A percentile compares a stretch with the other conserved stretches of the same genome.
Evolutionary conservation across 2,797 vertebrate species (phyloP).

Genomic region (Euthynnus affinis): DNA sequence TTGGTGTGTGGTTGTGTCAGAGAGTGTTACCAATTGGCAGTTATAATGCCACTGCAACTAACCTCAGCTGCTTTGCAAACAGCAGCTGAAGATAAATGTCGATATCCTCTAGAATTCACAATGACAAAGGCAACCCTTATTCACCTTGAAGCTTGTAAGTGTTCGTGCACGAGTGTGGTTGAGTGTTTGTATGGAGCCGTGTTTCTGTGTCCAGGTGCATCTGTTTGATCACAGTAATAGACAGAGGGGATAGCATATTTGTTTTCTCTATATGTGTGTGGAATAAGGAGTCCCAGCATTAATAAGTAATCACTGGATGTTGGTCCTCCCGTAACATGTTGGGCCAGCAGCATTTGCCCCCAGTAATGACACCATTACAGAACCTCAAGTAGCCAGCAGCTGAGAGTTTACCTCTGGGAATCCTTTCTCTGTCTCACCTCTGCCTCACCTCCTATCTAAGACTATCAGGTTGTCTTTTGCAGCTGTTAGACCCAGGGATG

Average conservation of each 20-base stretch:
- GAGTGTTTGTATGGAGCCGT: not conserved
- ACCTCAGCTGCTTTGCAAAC: slow-evolving; percentile 32
- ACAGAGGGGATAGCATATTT: slow-evolving; percentile 69
- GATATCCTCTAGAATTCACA: slow-evolving; percentile 31
- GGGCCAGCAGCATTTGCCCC: slow-evolving; percentile 79
- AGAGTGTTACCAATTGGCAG: slow-evolving; percentile 38
- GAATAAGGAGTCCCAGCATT: slow-evolving; percentile 73
- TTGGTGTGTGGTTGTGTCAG: slow-evolving; percentile 34
- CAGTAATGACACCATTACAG: slow-evolving; percentile 80
- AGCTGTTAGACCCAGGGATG: not conserved
- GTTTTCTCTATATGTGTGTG: slow-evolving; percentile 59
- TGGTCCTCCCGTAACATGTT: slow-evolving; percentile 73
- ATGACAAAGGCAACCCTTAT: slow-evolving; percentile 21
- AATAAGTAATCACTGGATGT: slow-evolving; percentile 82
- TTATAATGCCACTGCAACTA: slow-evolving; percentile 38
- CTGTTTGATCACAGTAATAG: slow-evolving; percentile 74
- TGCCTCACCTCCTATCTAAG: slow-evolving; percentile 25
- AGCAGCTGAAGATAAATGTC: slow-evolving; percentile 31
- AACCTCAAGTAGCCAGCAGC: slow-evolving; percentile 61
- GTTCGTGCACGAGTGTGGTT: not conserved
- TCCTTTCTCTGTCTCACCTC: slow-evolving; percentile 44
- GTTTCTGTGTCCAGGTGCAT: slow-evolving; percentile 46
- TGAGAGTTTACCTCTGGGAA: slow-evolving; percentile 75
- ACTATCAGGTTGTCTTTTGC: slow-evolving; percentile 16
- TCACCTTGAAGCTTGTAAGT: slow-evolving; percentile 39